phyloP scores from a whole-genome alignment of 1,140 invertebrate species.

The Anastrepha ludens region DNA sequence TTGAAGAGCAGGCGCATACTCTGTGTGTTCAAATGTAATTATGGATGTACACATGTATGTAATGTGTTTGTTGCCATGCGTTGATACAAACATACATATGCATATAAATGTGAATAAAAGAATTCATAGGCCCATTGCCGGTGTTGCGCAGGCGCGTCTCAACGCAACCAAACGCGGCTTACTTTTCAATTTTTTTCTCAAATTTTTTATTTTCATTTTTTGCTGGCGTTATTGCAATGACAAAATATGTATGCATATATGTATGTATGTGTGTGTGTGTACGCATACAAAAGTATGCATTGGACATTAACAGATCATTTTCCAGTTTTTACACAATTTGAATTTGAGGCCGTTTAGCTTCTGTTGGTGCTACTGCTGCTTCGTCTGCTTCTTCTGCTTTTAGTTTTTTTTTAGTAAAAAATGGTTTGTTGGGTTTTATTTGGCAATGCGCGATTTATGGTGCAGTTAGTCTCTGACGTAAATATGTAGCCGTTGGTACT shows the following conservation, averaged over 20 bases:
- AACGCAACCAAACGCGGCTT: not conserved
- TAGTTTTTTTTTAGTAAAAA: not conserved
- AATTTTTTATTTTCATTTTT: not conserved
- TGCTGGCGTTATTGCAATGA: not conserved
- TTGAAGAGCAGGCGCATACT: conserved; percentile 4
- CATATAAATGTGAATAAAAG: not conserved
- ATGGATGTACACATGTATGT: not conserved
- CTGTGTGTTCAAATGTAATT: not conserved
- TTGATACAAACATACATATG: not conserved
- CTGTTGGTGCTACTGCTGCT: not conserved
- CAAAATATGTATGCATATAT: not conserved
- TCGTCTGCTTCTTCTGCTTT: not conserved
- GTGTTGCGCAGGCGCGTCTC: conserved; percentile 3
- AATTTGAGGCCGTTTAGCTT: not conserved
- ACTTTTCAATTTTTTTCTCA: not conserved
- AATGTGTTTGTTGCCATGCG: not conserved
- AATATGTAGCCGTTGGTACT: no score
- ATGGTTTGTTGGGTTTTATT: not conserved
- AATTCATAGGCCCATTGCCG: conserved; percentile 43
- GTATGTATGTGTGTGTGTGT: not conserved
- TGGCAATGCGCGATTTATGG: not conserved
- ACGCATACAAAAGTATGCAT: not conserved
- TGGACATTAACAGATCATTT: not conserved
- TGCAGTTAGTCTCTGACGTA: not conserved
- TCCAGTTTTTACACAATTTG: conserved; percentile 20